Evolutionary conservation across 2,113 vertebrate species (phyloP), one percentile per base, ranked within the genome.

Genomic region (Microcebus griseorufus): DNA sequence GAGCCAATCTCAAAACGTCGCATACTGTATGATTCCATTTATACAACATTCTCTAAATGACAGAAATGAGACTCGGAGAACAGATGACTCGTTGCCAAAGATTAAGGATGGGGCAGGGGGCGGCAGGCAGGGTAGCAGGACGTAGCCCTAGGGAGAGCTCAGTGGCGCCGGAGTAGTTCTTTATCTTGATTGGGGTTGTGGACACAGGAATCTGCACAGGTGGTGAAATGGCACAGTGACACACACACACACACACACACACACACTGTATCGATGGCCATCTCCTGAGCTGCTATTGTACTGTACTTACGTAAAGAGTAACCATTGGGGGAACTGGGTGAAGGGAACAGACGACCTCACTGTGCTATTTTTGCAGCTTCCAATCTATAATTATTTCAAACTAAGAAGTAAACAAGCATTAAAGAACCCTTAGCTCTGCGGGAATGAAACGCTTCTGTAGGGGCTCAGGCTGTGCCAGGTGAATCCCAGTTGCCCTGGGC

Each of bases 51-150:
- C 42, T 79, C 37, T 72, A 64, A 67, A 45, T 79, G 53, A 62
- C 16, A 23, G 45, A 42, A 58, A 42, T 23, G 39, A 53, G 13
- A 73, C 7, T 3, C 10, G 79, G 39, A 76, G 78, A 72, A 70
- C 53, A 45, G 70, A 14, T 45, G 27, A 75, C 7, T 16, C 14
- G 16, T 45, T 45, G 72, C 39, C 39, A 29, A 39, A 23, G 39
- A 0, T 22, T 84, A 55, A 58, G 76, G 9, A 23, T 2, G 6
- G 69, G 7, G 29, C 51, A 51, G 53, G 23, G 64, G 39, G 2
- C 29, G 9, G 34, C 0, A 23, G 3, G 37, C 0, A 29, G 3
- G 32, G 10, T 45, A 29, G 13, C 12, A 4, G 0, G 1, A 1
- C 0, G 18, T 64, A 64, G 27, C 62, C 27, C 25, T 12, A 14